Base-by-base conservation (phyloP, 2,797 vertebrate genomes). In the Pangasius mekongensis region DNA sequence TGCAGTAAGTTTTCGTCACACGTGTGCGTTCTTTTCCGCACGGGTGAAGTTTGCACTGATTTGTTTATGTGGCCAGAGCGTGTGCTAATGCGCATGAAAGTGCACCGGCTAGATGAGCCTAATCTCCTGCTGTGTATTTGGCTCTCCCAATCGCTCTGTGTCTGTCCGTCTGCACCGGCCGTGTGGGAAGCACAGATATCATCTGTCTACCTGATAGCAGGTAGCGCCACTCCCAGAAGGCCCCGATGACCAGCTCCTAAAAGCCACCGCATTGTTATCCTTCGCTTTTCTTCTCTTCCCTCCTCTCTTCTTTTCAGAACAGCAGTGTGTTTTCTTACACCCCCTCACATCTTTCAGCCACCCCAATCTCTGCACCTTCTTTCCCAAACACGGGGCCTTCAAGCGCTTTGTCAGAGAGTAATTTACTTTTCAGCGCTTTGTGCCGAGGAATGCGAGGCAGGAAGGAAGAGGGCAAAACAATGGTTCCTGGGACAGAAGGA, bases 381-480 rank as follows among this genome's bases (percentile, higher is more conserved):
- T 94, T 93, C 94, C 91, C 93, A 90, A 94, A 93, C 93, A 92
- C 88, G 90, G 77, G 92, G 93, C 94, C 91, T 85, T 91, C 93
- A 90, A 94, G 91, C 85, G 92, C 94, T 96, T 95, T 96, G 95
- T 96, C 91, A 91, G 93, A 94, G 93, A 93, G 94, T 94, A 95
- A 95, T 96, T 96, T 95, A 93, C 94, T 96, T 96, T 96, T 96
- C 96, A 95, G 94, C 95, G 86, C 93, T 92, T 94, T 94, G 92
- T 95, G 93, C 73, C 78, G 92, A 95, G 95, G 96, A 96, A 96
- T 96, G 95, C 93, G 92, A 92, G 93, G 92, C 94, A 96, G 95
- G 95, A 95, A 95, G 94, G 94, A 95, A 94, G 91, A 94, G 90
- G 93, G 93, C 93, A 95, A 95, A 95, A 96, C 95, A 96, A 95